These are phyloP conservation scores for Pteromalus puparum DNA, from an alignment of 1,140 invertebrate species.

Conservation along the genomic window DNA sequence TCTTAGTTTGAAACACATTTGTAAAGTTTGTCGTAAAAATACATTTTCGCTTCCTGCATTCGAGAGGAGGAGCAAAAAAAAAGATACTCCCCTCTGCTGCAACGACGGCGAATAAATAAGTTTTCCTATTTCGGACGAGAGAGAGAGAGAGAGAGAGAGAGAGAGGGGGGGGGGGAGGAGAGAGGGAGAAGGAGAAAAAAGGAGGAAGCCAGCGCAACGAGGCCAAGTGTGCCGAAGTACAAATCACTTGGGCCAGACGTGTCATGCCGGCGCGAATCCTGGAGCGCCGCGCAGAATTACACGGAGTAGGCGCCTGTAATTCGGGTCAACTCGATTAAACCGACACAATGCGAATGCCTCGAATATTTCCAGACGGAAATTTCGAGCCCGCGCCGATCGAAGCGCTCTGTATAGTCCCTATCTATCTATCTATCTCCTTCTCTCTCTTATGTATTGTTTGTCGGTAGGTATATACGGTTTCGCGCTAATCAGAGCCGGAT, in stretches of 20 bases:
- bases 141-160: not conserved
- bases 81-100: not conserved
- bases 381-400: slow-evolving; percentile 22
- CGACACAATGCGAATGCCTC: slow-evolving; percentile 37
- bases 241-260: slow-evolving; percentile 47
- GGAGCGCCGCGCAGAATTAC: slow-evolving; percentile 23
- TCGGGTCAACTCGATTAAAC: slow-evolving; percentile 44
- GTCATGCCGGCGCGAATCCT: slow-evolving; percentile 33
- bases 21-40: slow-evolving; percentile 52
- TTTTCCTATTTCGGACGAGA: slow-evolving; percentile 43
- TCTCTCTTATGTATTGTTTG: not conserved
- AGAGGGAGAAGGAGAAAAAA: not conserved
- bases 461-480: not conserved
- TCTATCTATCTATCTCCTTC: not conserved
- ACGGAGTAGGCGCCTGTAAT: slow-evolving; percentile 24
- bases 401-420: not conserved
- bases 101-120: slow-evolving; percentile 46
- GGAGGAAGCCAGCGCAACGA: slow-evolving; percentile 13
- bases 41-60: slow-evolving; percentile 51
- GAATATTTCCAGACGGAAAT: slow-evolving; percentile 38
- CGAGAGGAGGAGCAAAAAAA: slow-evolving; percentile 31
- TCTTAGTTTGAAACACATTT: slow-evolving; percentile 49
- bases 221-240: slow-evolving; percentile 51
- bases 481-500: not conserved
- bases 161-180: not conserved